These are phyloP conservation scores for Euglossa dilemma DNA, from an alignment of 1,140 invertebrate species.

Conservation along the genomic window DNA sequence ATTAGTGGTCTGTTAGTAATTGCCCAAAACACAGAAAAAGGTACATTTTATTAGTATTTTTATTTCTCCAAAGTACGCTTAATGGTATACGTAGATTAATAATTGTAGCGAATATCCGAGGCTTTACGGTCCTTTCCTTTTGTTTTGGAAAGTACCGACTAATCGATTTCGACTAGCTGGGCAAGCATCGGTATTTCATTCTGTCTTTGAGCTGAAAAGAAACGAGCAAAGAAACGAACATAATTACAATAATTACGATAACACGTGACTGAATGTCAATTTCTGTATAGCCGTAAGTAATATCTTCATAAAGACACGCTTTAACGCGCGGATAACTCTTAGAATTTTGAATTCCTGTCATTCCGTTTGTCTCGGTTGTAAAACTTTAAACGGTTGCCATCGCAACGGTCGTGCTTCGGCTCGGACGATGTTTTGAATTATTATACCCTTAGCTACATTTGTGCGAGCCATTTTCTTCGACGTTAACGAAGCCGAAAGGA, in stretches of 20 bases:
- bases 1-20: neutral
- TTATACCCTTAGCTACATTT: neutral
- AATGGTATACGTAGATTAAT: neutral
- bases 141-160: neutral
- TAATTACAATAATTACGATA: slow-evolving; percentile 28
- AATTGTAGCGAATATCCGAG: neutral
- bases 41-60: slow-evolving; percentile 8
- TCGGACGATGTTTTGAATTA: neutral
- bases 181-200: neutral
- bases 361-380: neutral
- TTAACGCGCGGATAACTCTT: neutral
- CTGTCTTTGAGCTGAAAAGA: neutral
- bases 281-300: neutral
- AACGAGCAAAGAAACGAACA: neutral
- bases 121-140: neutral
- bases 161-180: slow-evolving; percentile 1
- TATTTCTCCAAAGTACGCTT: neutral
- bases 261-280: slow-evolving; percentile 1
- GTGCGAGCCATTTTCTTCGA: neutral
- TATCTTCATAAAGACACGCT: neutral
- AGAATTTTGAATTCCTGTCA: slow-evolving; percentile 7
- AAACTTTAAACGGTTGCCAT: neutral
- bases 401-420: neutral
- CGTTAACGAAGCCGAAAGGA: neutral
- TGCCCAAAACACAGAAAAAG: neutral